Percentiles rank a stretch among this genome's conserved stretches.
Conservation (phyloP, 2,113 vertebrate genomes). For the Anseranas semipalmata region DNA sequence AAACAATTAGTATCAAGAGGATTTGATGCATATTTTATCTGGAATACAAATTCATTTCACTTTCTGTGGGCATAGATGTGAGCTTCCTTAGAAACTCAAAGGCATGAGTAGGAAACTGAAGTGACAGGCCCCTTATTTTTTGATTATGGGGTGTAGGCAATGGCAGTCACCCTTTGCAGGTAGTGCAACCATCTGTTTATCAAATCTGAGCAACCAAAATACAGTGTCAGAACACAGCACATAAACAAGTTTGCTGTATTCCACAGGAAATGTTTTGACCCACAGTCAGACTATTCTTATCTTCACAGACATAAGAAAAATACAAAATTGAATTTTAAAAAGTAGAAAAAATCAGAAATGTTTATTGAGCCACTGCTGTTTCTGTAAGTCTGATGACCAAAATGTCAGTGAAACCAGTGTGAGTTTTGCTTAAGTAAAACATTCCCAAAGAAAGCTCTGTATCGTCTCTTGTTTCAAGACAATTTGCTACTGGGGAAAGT, state of each 20-base stretch:
- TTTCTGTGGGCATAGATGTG: neutral
- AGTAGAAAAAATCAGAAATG: neutral
- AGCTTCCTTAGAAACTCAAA: neutral
- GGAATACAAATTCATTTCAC: neutral
- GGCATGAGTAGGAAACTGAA: neutral
- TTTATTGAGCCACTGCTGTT: neutral
- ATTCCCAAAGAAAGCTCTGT: neutral
- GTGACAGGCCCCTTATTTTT: neutral
- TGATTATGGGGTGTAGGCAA: neutral
- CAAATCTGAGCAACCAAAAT: neutral
- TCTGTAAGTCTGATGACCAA: neutral
- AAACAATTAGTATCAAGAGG: neutral
- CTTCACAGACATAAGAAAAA: neutral
- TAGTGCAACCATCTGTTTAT: neutral
- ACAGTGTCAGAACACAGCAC: neutral
- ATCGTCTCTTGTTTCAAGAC: neutral
- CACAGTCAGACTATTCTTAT: neutral
- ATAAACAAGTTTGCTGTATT: neutral
- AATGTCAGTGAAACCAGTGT: neutral
- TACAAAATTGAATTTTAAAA: neutral
- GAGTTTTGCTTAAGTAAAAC: neutral
- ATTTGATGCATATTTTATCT: neutral
- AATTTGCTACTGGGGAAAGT: neutral
- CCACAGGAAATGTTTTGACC: neutral
- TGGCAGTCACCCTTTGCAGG: neutral